These are phyloP conservation scores for Falcunculus frontatus DNA, from an alignment of 2,113 vertebrate species.

Conservation along the genomic window DNA sequence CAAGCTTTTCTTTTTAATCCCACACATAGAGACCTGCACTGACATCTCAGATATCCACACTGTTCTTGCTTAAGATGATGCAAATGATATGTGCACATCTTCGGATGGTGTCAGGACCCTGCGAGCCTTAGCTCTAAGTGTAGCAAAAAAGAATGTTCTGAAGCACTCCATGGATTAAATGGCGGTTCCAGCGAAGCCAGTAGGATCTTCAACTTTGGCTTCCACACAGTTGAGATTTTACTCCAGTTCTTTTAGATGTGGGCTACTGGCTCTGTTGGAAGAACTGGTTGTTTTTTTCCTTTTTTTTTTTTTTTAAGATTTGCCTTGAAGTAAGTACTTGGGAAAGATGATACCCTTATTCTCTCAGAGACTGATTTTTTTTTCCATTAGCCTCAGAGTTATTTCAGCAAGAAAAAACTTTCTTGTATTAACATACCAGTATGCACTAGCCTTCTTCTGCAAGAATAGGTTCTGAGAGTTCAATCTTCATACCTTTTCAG, in stretches of 20 bases:
- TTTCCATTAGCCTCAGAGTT: neutral
- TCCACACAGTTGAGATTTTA: neutral
- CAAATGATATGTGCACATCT: neutral
- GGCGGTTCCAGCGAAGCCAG: neutral
- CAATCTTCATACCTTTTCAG: neutral
- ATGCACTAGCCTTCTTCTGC: neutral
- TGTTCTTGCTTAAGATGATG: neutral
- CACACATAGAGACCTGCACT: neutral
- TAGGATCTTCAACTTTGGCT: neutral
- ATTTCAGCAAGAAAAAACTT: neutral
- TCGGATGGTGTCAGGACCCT: neutral
- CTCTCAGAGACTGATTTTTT: neutral
- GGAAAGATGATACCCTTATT: neutral
- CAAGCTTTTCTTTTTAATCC: neutral
- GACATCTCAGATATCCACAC: neutral
- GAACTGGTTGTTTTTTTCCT: neutral
- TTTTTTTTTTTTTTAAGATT: neutral
- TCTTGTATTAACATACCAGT: neutral
- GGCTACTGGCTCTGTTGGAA: neutral
- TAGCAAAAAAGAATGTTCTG: neutral
- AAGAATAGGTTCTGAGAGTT: neutral
- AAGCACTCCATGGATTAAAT: neutral
- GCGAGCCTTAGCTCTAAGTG: neutral
- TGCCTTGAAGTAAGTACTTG: neutral
- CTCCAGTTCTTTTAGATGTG: neutral